These are phyloP conservation scores for Dexiosoma caninum DNA, from an alignment of 2,888 invertebrate species.

Conservation along the genomic window DNA sequence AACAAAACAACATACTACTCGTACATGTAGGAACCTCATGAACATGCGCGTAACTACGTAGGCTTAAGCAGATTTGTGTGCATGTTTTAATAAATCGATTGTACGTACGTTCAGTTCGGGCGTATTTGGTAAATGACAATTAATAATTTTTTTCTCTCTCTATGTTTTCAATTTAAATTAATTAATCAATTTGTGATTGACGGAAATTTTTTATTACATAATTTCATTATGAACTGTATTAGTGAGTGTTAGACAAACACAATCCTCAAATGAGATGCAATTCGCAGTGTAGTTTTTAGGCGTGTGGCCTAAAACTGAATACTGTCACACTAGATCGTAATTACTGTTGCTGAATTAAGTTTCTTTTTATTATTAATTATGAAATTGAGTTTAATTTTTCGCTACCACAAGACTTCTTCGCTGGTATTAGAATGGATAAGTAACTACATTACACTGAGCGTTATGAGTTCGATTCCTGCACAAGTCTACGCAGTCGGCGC, in stretches of 20 bases:
- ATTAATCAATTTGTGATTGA: constrained; percentile 38
- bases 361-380: too few relatives aligned
- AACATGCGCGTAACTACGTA: not conserved
- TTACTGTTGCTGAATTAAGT: too few relatives aligned
- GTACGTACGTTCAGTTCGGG: not conserved
- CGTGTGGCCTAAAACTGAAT: too few relatives aligned
- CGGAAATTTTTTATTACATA: not conserved
- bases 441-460: too few relatives aligned
- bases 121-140: not conserved
- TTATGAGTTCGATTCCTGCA: too few relatives aligned
- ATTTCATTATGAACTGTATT: not conserved
- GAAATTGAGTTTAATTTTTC: too few relatives aligned
- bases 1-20: too few relatives aligned
- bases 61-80: not conserved
- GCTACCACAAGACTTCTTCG: too few relatives aligned
- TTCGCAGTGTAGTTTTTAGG: not conserved
- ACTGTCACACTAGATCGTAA: too few relatives aligned
- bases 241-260: not conserved
- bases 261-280: not conserved
- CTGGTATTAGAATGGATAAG: too few relatives aligned
- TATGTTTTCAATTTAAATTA: constrained; percentile 24
- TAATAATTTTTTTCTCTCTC: not conserved
- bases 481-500: too few relatives aligned
- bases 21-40: not conserved
- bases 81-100: not conserved